Evolutionary conservation across 2,797 vertebrate species (phyloP).

Genomic region (Alectoris magna): DNA sequence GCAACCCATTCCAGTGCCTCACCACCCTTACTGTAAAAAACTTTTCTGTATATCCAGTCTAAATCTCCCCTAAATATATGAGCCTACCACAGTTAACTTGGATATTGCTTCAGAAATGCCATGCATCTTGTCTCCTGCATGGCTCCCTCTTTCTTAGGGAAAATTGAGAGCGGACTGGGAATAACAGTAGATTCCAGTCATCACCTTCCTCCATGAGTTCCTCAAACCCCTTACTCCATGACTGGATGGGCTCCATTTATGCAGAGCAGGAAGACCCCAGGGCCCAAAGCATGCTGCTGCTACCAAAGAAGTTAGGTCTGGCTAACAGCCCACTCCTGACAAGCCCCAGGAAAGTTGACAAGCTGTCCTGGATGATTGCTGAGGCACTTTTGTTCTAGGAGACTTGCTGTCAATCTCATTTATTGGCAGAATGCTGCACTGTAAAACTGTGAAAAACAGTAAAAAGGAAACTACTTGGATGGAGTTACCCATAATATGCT

Average conservation of each 20-base stretch:
- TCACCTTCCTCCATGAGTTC: not conserved
- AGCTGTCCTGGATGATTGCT: not conserved
- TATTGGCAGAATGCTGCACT: not conserved
- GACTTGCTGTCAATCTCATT: not conserved
- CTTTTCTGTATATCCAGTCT: no score
- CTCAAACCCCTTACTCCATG: accelerated
- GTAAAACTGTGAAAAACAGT: not conserved
- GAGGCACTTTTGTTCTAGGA: not conserved
- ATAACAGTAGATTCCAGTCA: accelerated
- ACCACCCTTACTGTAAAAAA: no score
- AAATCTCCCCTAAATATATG: no score
- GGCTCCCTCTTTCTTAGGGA: not conserved
- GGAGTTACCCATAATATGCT: not conserved
- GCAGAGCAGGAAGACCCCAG: not conserved
- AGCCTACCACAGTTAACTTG: not conserved
- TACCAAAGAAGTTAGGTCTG: not conserved
- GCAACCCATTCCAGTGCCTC: no score
- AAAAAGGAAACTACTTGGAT: not conserved
- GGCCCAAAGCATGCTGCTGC: not conserved
- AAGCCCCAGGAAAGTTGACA: not conserved
- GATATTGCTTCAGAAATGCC: not conserved
- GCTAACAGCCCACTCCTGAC: not conserved
- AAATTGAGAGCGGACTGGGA: accelerated
- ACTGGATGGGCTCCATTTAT: not conserved
- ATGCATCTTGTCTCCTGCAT: not conserved